Conservation (phyloP, 2,888 invertebrate genomes). For the Dione vanillae region DNA sequence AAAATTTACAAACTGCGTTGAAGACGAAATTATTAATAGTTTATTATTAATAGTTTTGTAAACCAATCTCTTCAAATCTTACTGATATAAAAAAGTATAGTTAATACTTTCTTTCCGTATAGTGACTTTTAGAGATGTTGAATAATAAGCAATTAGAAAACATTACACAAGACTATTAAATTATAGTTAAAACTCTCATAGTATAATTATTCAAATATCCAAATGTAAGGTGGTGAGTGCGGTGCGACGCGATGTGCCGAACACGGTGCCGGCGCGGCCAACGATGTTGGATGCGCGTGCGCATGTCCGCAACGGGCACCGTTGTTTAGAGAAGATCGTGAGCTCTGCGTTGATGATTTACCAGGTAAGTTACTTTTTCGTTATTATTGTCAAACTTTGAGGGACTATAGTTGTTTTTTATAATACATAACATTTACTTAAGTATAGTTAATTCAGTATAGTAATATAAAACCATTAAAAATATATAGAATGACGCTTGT, state of each 20-base stretch:
- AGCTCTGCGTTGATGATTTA: conserved; percentile 93
- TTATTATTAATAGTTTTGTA: no score
- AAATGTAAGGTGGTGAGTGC: conserved; percentile 64
- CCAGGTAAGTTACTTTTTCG: conserved; percentile 83
- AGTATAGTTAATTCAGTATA: no score
- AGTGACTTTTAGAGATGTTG: background rate
- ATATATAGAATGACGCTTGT: no score
- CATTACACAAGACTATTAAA: conserved; percentile 13
- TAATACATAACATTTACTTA: no score
- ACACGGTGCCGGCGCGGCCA: conserved; percentile 67
- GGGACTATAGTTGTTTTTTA: background rate
- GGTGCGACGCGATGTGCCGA: conserved; percentile 73
- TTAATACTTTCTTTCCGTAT: no score
- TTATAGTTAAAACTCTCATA: conserved; percentile 37
- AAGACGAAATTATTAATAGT: no score
- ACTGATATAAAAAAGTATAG: no score
- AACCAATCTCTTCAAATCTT: no score
- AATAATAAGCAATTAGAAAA: conserved; percentile 13
- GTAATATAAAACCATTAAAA: no score
- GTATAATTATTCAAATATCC: conserved; percentile 17
- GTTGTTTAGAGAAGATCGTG: conserved; percentile 92
- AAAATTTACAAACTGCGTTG: no score
- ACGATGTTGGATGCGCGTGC: conserved; percentile 86
- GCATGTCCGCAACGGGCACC: conserved; percentile 90
- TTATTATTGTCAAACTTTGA: background rate